Conservation (phyloP, 2,888 invertebrate genomes). For the Ophioninae sp. region DNA sequence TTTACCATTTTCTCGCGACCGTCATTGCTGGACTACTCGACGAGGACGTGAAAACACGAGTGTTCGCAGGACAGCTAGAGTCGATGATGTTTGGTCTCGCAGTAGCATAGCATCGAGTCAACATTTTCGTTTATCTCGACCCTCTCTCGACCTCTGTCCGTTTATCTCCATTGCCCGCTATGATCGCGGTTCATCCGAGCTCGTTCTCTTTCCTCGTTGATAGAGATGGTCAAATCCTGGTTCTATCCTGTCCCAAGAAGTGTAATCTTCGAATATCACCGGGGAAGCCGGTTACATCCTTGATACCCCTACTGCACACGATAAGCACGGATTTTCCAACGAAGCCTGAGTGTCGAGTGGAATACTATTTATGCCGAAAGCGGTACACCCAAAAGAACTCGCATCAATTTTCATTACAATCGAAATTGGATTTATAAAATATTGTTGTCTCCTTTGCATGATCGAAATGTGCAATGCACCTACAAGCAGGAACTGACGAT, state of each 20-base stretch:
- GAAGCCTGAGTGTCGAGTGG: neutral
- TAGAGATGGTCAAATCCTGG: neutral
- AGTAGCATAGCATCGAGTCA: conserved; percentile 42
- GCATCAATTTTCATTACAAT: neutral
- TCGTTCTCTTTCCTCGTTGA: neutral
- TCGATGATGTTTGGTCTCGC: neutral
- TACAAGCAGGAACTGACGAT: too few species aligned
- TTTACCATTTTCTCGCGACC: conserved; percentile 17
- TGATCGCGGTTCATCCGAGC: conserved; percentile 43
- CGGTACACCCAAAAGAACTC: neutral
- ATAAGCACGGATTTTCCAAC: neutral
- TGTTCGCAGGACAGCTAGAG: conserved; percentile 19
- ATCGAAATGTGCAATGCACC: too few species aligned
- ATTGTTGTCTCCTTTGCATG: too few species aligned
- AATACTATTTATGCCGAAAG: neutral
- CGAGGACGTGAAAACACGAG: conserved; percentile 22
- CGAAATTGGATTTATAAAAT: neutral
- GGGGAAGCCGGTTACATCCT: neutral
- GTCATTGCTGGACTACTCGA: conserved; percentile 2
- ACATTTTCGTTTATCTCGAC: conserved; percentile 44
- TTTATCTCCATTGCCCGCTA: neutral
- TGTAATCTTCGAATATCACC: neutral
- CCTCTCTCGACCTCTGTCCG: neutral
- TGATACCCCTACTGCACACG: neutral
- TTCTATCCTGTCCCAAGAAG: neutral